phyloP scores from a whole-genome alignment of 2,113 vertebrate species.

The Ictidomys tridecemlineatus region DNA sequence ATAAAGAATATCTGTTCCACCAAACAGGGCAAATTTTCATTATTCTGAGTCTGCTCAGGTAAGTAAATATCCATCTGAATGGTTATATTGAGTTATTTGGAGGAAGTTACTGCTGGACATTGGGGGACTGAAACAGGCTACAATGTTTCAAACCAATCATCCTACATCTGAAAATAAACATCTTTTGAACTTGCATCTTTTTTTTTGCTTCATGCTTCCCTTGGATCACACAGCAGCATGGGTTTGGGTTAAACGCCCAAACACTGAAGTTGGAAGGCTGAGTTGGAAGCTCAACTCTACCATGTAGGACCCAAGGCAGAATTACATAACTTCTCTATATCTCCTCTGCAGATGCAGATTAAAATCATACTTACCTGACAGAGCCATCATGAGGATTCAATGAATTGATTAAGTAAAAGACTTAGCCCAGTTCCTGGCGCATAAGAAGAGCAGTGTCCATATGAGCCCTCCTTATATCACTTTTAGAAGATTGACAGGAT shows the following conservation, averaged over 20 bases:
- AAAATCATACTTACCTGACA: no score
- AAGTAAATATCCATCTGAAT: not conserved
- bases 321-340: not conserved
- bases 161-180: not conserved
- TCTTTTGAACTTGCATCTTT: not conserved
- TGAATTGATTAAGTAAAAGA: no score
- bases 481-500: no score
- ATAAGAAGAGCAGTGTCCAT: no score
- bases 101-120: not conserved
- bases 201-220: not conserved
- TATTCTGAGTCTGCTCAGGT: not conserved
- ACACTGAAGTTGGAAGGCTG: not conserved
- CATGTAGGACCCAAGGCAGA: constrained; percentile 8
- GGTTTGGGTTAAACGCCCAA: not conserved
- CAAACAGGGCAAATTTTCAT: not conserved
- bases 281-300: not conserved
- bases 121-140: not conserved
- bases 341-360: no score
- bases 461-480: no score
- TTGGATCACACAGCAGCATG: not conserved
- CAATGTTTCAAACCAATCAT: not conserved
- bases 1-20: not conserved
- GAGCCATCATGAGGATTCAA: no score
- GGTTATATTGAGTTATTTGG: not conserved
- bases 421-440: no score